Conservation (phyloP, 2,797 vertebrate species). For the Corythornis leucogaster region DNA sequence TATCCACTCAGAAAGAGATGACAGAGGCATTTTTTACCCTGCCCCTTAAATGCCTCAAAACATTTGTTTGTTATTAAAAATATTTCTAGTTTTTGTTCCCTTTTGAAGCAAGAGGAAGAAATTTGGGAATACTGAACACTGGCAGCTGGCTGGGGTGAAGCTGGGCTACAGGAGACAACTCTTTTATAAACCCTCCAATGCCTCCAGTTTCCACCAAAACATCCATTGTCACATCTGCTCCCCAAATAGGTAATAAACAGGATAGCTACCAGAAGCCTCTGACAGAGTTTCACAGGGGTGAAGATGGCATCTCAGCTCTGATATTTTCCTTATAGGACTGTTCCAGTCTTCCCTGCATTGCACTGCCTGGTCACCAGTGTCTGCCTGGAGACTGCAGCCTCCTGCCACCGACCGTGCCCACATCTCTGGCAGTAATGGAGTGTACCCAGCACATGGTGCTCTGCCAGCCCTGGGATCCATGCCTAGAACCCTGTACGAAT, state of each 20-base stretch:
- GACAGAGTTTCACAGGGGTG: background rate
- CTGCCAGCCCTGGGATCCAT: background rate
- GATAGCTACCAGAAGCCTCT: background rate
- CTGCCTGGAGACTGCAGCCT: background rate
- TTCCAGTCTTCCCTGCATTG: background rate
- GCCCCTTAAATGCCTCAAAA: background rate
- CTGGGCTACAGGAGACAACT: background rate
- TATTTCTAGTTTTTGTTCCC: background rate
- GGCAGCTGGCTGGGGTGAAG: background rate
- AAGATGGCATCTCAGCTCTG: background rate
- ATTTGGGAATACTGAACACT: background rate
- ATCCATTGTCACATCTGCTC: background rate
- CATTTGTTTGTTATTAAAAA: constrained; percentile 30
- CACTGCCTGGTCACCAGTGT: background rate
- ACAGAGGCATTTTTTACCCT: background rate
- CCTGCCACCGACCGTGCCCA: background rate
- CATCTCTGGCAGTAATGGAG: rapidly evolving
- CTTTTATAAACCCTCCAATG: background rate
- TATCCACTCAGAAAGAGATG: background rate
- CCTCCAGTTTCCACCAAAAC: background rate
- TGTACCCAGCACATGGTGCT: rapidly evolving
- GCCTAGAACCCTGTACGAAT: rapidly evolving
- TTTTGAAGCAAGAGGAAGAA: background rate
- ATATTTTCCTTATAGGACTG: background rate
- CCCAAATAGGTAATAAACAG: background rate